Evolutionary conservation across 2,113 vertebrate species (phyloP).

Genomic region (Pseudolaguvia tuberculata): DNA sequence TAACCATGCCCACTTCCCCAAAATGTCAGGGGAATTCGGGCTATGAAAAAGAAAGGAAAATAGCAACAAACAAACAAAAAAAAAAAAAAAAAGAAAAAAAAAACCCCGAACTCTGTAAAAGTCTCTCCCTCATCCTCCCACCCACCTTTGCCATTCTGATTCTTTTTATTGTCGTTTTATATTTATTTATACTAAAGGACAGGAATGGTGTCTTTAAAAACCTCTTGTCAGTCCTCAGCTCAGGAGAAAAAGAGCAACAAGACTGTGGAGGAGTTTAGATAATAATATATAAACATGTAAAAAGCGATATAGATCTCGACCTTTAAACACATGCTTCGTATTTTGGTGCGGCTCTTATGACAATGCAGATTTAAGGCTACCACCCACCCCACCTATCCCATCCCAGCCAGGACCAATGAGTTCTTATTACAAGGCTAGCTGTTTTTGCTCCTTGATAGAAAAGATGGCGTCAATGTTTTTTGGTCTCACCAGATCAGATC

Average conservation of each 20-base stretch:
- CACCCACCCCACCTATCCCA: too few relatives aligned
- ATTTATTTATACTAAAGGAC: constrained; percentile 50
- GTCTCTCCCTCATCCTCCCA: background rate
- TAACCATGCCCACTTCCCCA: constrained; percentile 34
- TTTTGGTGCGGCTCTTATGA: constrained; percentile 28
- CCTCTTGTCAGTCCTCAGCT: constrained; percentile 76
- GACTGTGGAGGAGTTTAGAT: constrained; percentile 31
- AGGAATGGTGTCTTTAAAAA: constrained; percentile 59
- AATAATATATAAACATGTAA: constrained; percentile 64
- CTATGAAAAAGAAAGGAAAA: constrained; percentile 21
- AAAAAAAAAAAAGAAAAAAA: constrained; percentile 20
- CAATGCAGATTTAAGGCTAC: constrained; percentile 8
- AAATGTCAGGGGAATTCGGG: constrained; percentile 22
- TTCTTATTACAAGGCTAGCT: constrained; percentile 12
- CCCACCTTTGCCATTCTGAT: constrained; percentile 46
- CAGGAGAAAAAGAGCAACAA: constrained; percentile 8
- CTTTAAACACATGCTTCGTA: constrained; percentile 11
- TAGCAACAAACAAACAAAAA: background rate
- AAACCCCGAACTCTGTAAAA: constrained; percentile 28
- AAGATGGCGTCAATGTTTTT: background rate
- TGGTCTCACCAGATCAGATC: too few relatives aligned
- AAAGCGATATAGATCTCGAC: constrained; percentile 67
- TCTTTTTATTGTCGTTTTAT: constrained; percentile 27
- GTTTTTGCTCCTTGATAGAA: background rate
- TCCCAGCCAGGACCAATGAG: constrained; percentile 7